Evolutionary conservation across 1,140 invertebrate genomes (phyloP).

Genomic region (Drosophila ercepeae): DNA sequence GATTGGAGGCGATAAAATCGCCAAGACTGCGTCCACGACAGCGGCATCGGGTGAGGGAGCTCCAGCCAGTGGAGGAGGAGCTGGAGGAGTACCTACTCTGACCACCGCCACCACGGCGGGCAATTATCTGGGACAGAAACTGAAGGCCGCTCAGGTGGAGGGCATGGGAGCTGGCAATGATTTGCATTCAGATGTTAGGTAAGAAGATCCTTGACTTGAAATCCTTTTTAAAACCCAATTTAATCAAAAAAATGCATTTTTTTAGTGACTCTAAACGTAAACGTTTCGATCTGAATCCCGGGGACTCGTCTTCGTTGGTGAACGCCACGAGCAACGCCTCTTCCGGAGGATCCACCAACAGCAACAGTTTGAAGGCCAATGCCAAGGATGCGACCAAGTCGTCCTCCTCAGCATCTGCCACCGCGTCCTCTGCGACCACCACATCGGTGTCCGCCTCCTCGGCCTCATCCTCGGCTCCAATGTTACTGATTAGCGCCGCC

Average conservation of each 20-base stretch:
- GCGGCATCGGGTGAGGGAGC: slow-evolving; percentile 13
- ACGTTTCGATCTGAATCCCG: slow-evolving; percentile 60
- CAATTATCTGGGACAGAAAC: slow-evolving; percentile 77
- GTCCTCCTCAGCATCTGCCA: slow-evolving; percentile 1
- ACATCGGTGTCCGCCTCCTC: slow-evolving; percentile 50
- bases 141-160: slow-evolving; percentile 79
- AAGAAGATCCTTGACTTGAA: slow-evolving; percentile 18
- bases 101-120: slow-evolving; percentile 70
- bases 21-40: slow-evolving; percentile 29
- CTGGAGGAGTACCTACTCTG: slow-evolving; percentile 45
- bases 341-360: slow-evolving; percentile 15
- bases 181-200: slow-evolving; percentile 77
- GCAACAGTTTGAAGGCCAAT: slow-evolving; percentile 35
- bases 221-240: neutral
- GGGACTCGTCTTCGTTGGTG: slow-evolving; percentile 9
- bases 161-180: slow-evolving; percentile 77
- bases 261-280: slow-evolving; percentile 81
- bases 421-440: slow-evolving; percentile 50
- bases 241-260: neutral
- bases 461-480: slow-evolving; percentile 14
- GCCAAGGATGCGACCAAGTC: slow-evolving; percentile 39
- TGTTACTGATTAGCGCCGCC: slow-evolving; percentile 41
- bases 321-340: slow-evolving; percentile 20
- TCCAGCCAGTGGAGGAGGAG: slow-evolving; percentile 6
- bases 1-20: slow-evolving; percentile 45